Evolutionary conservation across 2,113 vertebrate species (phyloP), one percentile per base, ranked within the genome.

Genomic region (Grammomys dolichurus): DNA sequence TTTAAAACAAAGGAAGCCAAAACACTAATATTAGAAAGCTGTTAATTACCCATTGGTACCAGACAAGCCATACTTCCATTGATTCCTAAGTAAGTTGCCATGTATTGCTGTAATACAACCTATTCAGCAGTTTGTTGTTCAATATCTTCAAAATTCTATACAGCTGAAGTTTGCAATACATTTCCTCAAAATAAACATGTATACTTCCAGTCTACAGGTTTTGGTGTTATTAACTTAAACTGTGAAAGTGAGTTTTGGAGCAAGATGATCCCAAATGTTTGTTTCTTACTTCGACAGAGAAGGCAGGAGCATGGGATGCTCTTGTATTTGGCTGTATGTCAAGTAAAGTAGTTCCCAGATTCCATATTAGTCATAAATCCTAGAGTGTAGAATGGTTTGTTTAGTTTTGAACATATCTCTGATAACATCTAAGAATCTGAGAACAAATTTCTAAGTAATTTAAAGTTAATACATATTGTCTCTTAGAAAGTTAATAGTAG

Each of bases 51-150:
- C 97, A 98, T 98, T 98, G 93, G 95, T 98, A 98, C 96, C 98
- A 98, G 97, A 98, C 98, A 97, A 97, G 97, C 96, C 98, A 98
- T 98, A 98, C 98, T 97, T 98, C 99, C 98, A 98, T 97, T 95
- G 98, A 95, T 96, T 98, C 98, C 96, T 98, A 98, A 98, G 97
- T 98, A 98, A 95, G 98, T 98, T 95, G 70, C 77, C 96, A 96
- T 98, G 96, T 98, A 97, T 96, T 98, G 88, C 98, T 98, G 93
- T 98, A 97, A 97, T 95, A 88, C 95, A 94, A 97, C 94, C 90
- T 97, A 96, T 97, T 97, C 60, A 98, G 98, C 98, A 98, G 97
- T 98, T 98, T 97, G 96, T 98, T 98, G 94, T 97, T 98, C 88
- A 98, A 96, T 95, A 97, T 97, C 95, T 98, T 96, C 97, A 97